Percentiles rank a stretch among this genome's conserved stretches.
phyloP scores from a whole-genome alignment of 2,113 vertebrate genomes.

The Macrotus californicus region DNA sequence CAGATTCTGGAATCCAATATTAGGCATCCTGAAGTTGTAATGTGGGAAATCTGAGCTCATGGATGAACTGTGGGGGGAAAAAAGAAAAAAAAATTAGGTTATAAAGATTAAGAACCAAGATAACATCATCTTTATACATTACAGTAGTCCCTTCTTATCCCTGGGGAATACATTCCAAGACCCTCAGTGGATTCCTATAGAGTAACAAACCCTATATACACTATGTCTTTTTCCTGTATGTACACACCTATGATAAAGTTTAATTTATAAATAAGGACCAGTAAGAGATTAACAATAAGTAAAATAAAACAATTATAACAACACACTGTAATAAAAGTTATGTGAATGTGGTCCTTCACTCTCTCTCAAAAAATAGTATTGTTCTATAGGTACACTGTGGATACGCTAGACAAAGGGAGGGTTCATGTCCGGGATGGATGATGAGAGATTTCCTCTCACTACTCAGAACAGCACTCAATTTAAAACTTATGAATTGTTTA shows the following conservation, averaged over 20 bases:
- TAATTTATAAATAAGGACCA: not conserved
- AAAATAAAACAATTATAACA: not conserved
- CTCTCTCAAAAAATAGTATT: not conserved
- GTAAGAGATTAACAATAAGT: too few relatives aligned
- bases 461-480: not conserved
- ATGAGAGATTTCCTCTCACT: not conserved
- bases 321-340: not conserved
- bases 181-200: not conserved
- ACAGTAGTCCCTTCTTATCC: not conserved
- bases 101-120: conserved; percentile 37
- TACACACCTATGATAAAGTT: not conserved
- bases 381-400: not conserved
- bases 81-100: not conserved
- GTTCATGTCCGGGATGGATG: not conserved
- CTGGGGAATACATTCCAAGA: not conserved
- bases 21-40: conserved; percentile 99
- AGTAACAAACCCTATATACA: not conserved
- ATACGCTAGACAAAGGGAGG: not conserved
- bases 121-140: not conserved
- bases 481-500: not conserved
- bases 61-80: conserved; percentile 85
- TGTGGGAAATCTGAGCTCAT: conserved; percentile 96
- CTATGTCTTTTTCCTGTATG: not conserved
- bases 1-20: conserved; percentile 99
- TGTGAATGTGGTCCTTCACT: not conserved